Conservation (phyloP, 2,888 invertebrate species). For the Tolmerus cingulatus region DNA sequence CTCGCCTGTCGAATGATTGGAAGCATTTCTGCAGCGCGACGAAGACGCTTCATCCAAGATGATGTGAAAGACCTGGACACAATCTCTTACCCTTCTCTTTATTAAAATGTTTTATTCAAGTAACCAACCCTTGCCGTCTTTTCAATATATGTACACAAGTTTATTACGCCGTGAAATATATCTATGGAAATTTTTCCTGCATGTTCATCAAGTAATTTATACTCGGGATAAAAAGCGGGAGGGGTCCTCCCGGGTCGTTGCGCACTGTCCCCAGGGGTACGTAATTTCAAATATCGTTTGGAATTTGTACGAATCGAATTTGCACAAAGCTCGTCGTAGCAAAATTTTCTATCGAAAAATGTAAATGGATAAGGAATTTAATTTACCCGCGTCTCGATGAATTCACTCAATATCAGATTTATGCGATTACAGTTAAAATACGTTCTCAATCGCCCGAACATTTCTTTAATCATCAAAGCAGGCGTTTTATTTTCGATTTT, state of each 20-base stretch:
- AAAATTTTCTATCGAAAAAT: background rate
- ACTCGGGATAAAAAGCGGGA: background rate
- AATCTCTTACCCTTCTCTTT: background rate
- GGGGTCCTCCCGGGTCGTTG: background rate
- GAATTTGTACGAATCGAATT: background rate
- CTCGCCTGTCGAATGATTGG: background rate
- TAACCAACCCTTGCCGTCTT: background rate
- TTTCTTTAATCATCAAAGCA: background rate
- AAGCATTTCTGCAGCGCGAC: background rate
- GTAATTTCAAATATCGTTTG: background rate
- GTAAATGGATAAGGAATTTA: background rate
- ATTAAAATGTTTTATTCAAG: conserved; percentile 13
- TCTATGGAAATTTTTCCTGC: background rate
- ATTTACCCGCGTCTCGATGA: background rate
- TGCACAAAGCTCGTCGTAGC: background rate
- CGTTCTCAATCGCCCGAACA: background rate
- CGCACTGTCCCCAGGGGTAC: background rate
- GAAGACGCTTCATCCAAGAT: conserved; percentile 7
- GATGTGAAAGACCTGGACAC: conserved; percentile 1
- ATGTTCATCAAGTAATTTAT: conserved; percentile 15
- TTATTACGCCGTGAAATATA: background rate
- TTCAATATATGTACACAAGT: background rate
- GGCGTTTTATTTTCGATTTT: background rate
- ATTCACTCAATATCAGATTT: background rate
- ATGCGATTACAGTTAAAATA: background rate